A percentile compares a stretch with the other conserved stretches of the same genome.
Evolutionary conservation across 1,140 invertebrate species (phyloP).

Genomic region (Drosophila kurseongensis): DNA sequence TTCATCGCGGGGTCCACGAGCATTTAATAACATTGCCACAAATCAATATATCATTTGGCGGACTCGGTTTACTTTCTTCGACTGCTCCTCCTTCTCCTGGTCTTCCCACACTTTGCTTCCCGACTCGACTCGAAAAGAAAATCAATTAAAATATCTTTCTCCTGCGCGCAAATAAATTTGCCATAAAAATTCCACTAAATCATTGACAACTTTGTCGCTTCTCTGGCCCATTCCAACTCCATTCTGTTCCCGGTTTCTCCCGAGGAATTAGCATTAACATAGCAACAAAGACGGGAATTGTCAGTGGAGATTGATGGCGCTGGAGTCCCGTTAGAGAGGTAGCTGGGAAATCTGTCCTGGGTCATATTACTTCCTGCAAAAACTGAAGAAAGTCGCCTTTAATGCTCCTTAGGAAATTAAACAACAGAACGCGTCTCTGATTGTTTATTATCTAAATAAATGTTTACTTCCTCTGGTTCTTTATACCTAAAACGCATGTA

Average conservation of each 20-base stretch:
- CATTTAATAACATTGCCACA: constrained; percentile 80
- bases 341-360: constrained; percentile 21
- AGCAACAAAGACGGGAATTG: constrained; percentile 44
- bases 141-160: constrained; percentile 82
- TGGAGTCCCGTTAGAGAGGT: constrained; percentile 27
- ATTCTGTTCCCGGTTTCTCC: constrained; percentile 39
- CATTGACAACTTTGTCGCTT: constrained; percentile 73
- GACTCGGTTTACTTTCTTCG: constrained; percentile 64
- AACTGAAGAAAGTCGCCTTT: background rate
- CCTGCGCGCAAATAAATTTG: constrained; percentile 73
- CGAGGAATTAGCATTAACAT: constrained; percentile 48
- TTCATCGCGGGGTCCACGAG: constrained; percentile 39
- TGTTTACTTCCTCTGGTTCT: too few species aligned
- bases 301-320: constrained; percentile 44
- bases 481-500: too few species aligned
- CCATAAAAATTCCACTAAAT: constrained; percentile 82
- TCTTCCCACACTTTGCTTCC: constrained; percentile 74
- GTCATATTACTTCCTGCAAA: background rate
- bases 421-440: too few species aligned
- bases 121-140: constrained; percentile 45
- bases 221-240: constrained; percentile 22
- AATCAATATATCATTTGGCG: constrained; percentile 78
- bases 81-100: constrained; percentile 21
- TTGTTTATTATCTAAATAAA: too few species aligned
- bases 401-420: too few species aligned